Conservation (phyloP, 1,140 invertebrate species). For the Drosophila orosa region DNA sequence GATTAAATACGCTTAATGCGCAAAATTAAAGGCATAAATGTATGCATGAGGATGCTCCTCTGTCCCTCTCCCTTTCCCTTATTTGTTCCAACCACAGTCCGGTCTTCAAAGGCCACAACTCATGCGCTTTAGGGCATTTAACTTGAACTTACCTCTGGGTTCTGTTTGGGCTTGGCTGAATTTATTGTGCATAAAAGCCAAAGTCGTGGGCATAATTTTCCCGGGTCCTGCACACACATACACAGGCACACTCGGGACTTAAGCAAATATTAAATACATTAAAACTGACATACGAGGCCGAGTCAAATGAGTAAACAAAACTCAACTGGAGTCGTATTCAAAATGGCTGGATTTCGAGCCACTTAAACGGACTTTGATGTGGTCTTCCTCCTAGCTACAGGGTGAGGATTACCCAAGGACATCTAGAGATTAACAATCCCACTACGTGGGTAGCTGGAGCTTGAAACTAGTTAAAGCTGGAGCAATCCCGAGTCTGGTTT, state of each 20-base stretch:
- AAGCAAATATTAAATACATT: constrained; percentile 81
- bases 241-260: constrained; percentile 35
- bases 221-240: constrained; percentile 26
- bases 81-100: constrained; percentile 16
- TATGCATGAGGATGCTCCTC: constrained; percentile 45
- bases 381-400: constrained; percentile 22
- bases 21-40: constrained; percentile 78
- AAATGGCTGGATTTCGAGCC: constrained; percentile 62
- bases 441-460: background rate
- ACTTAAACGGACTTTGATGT: constrained; percentile 68
- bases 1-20: constrained; percentile 81
- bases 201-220: constrained; percentile 69
- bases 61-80: background rate
- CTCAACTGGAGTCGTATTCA: constrained; percentile 46
- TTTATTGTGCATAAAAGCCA: constrained; percentile 77
- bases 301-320: constrained; percentile 63
- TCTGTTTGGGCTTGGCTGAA: constrained; percentile 48
- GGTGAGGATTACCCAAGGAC: constrained; percentile 39
- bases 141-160: constrained; percentile 55
- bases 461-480: background rate
- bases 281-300: constrained; percentile 67
- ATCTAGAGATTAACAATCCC: constrained; percentile 27
- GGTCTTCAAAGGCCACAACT: constrained; percentile 69
- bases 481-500: background rate
- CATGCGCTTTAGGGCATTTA: constrained; percentile 71